These are phyloP conservation scores for Oryzias woworae DNA, from an alignment of 2,113 vertebrate genomes.

Conservation along the genomic window DNA sequence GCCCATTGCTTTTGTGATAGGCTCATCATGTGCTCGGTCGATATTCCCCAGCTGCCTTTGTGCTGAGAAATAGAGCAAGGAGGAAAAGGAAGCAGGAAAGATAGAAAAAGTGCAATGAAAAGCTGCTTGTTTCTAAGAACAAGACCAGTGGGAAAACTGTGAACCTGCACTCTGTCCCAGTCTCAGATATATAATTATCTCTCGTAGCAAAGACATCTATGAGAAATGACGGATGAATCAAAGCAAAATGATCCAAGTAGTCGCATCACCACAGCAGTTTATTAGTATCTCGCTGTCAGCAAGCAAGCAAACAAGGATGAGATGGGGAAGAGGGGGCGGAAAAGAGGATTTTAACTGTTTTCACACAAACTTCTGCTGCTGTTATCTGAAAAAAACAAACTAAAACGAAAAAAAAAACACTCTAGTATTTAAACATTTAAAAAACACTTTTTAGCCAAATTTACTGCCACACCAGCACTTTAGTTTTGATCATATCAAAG, in stretches of 20 bases:
- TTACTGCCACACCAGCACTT: too few relatives aligned
- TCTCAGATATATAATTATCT: constrained; percentile 50
- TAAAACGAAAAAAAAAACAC: constrained; percentile 10
- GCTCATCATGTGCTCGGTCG: background rate
- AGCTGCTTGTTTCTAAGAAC: constrained; percentile 17
- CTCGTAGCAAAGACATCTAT: constrained; percentile 44
- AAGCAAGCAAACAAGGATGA: constrained; percentile 47
- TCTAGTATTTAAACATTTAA: too few relatives aligned
- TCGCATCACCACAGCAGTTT: constrained; percentile 39
- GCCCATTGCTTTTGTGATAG: background rate
- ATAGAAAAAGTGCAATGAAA: constrained; percentile 14
- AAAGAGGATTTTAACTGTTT: constrained; percentile 39
- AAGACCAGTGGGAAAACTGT: constrained; percentile 11
- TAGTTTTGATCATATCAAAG: too few relatives aligned
- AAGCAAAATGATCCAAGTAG: constrained; percentile 48
- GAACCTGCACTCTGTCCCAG: constrained; percentile 16
- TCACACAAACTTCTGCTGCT: constrained; percentile 37
- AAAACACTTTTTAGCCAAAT: too few relatives aligned
- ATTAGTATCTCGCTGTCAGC: constrained; percentile 53
- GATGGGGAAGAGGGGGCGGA: constrained; percentile 1
- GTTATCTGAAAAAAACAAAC: constrained; percentile 37
- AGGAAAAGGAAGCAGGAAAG: constrained; percentile 3
- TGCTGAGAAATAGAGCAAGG: constrained; percentile 11
- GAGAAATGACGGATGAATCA: constrained; percentile 59
- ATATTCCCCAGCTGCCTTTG: constrained; percentile 5